Base-by-base conservation (phyloP, 2,888 invertebrate species). In the Oxycera nigricornis region DNA sequence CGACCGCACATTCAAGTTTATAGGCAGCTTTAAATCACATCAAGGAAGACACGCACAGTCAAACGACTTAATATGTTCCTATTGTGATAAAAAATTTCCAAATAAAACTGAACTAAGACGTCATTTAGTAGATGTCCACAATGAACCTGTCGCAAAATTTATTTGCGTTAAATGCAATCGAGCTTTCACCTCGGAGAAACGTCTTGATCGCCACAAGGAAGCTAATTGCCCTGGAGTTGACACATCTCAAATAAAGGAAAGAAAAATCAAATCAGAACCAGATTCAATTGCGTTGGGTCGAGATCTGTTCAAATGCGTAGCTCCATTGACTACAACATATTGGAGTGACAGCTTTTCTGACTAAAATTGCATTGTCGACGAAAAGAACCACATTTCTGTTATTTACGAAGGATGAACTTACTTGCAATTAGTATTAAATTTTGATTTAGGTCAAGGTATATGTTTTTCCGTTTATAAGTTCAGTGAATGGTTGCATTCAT, bases 261-360 rank as follows among this genome's bases (percentile, higher is more conserved):
- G 55, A 50, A 77, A 73, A 73, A 17, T 41, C 72, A 73, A 75
- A 74, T 30, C 73, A 41, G 76, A 82, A 31, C 57, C 79, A 20
- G 80, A 81, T 74, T 73, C 78, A 2, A 76, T 80, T 73, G 75
- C 80, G 6, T 80, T 83, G 35, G 86, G 85, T 2, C 80, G 83
- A 39, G 86, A 86, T 79, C 79, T 86, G 6, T 86, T 86, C 77
- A 86, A 86, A 76, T 83, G 85, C 31, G 86, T 86, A 22, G 86
- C 86, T 2, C 86, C 86, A 0, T 77, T 85, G 1, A 86, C 86
- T 3, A 85, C 86, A 62, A 86, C 86, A 24, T 86, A 86, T 76
- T 86, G 86, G 86, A 86, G 86, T 77, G 86, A 86, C 75, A 86
- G 86, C 55, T 86, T 85, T 79, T 86, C 86, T 4, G 86, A 86